Percentiles rank a stretch among this genome's conserved stretches.
Conservation (phyloP, 2,888 invertebrate species). For the Acrobasis repandana region DNA sequence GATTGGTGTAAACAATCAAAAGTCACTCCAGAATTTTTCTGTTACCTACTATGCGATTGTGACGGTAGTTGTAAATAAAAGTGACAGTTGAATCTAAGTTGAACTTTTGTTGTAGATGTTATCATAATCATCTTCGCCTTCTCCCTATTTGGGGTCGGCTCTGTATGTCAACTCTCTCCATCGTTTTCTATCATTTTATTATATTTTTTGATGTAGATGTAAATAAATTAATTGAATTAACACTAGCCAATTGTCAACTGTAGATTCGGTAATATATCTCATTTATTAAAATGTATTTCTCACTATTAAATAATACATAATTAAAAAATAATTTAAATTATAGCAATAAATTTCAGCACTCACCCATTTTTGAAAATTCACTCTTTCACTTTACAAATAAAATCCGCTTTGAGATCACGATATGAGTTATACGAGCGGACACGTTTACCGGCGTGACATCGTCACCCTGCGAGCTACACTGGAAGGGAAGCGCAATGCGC, state of each 20-base stretch:
- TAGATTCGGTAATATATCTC: not conserved
- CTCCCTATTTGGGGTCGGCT: too few relatives aligned
- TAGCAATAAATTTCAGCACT: constrained; percentile 39
- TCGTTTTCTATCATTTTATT: too few relatives aligned
- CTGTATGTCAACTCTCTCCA: too few relatives aligned
- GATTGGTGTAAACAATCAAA: not conserved
- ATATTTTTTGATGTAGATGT: not conserved
- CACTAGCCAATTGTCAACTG: not conserved
- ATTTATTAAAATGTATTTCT: not conserved
- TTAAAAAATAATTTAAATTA: not conserved
- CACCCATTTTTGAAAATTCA: constrained; percentile 72
- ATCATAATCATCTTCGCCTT: too few relatives aligned
- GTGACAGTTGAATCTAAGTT: not conserved
- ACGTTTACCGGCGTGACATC: constrained; percentile 67
- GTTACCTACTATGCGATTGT: not conserved
- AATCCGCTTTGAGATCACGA: constrained; percentile 70
- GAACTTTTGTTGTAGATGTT: not conserved
- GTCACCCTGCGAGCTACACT: constrained; percentile 61
- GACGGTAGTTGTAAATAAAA: not conserved
- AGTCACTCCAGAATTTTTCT: not conserved
- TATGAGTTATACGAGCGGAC: constrained; percentile 55
- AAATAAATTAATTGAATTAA: not conserved
- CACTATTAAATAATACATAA: not conserved
- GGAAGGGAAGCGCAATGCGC: constrained; percentile 48
- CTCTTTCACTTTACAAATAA: constrained; percentile 61